A percentile compares a stretch with the other conserved stretches of the same genome.
These are phyloP conservation scores for Zaprionus tsacasi DNA, from an alignment of 1,140 invertebrate species.

Conservation along the genomic window DNA sequence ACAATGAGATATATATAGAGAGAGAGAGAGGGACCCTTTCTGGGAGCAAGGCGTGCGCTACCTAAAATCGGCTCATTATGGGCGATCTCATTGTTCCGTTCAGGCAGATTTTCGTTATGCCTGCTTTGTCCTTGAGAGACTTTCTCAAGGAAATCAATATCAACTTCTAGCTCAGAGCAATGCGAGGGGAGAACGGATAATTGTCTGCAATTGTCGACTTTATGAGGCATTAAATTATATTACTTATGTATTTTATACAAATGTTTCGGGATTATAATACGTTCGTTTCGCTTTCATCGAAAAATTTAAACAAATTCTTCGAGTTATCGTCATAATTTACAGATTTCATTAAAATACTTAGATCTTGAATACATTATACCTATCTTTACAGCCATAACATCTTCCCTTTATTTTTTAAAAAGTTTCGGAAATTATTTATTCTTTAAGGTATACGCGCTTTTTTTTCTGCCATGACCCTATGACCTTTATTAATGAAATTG, in stretches of 20 bases:
- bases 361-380: not conserved
- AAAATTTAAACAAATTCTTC: not conserved
- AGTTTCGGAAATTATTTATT: not conserved
- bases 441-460: not conserved
- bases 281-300: not conserved
- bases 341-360: not conserved
- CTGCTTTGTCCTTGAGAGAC: constrained; percentile 28
- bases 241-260: constrained; percentile 1
- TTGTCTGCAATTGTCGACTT: constrained; percentile 50
- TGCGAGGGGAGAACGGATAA: constrained; percentile 28
- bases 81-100: constrained; percentile 37
- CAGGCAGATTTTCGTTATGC: constrained; percentile 32
- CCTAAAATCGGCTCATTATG: constrained; percentile 71
- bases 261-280: not conserved
- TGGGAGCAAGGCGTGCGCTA: constrained; percentile 59
- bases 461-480: constrained; percentile 21
- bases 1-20: not conserved
- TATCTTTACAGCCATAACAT: not conserved
- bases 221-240: constrained; percentile 59
- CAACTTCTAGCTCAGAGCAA: constrained; percentile 49
- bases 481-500: constrained; percentile 44
- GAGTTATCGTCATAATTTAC: not conserved
- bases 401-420: not conserved
- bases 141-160: constrained; percentile 67
- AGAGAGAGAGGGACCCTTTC: not conserved